Evolutionary conservation across 2,113 vertebrate genomes (phyloP).

Genomic region (Helogale parvula): DNA sequence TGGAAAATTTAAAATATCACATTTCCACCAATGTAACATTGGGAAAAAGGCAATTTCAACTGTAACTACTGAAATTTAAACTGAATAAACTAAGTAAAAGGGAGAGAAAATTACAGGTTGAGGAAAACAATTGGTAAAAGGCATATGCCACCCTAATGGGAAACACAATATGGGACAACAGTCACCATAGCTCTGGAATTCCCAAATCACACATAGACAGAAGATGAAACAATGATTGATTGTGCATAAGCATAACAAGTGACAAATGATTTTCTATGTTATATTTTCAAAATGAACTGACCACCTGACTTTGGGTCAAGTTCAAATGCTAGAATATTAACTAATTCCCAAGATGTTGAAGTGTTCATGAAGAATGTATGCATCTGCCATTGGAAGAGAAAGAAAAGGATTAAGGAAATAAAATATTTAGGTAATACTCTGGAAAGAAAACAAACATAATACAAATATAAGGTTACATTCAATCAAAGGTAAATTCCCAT

Average conservation of each 20-base stretch:
- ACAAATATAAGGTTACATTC: slow-evolving; percentile 51
- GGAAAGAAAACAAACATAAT: slow-evolving; percentile 53
- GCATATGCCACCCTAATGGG: slow-evolving; percentile 42
- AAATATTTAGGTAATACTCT: slow-evolving; percentile 26
- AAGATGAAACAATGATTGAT: not conserved
- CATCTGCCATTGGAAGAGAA: slow-evolving; percentile 52
- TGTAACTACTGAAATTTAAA: not conserved
- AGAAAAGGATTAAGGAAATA: slow-evolving; percentile 68
- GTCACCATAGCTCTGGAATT: not conserved
- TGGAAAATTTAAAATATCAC: slow-evolving; percentile 43
- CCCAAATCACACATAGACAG: slow-evolving; percentile 6
- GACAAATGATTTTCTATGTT: slow-evolving; percentile 44
- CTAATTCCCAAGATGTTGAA: slow-evolving; percentile 14
- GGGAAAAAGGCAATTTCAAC: slow-evolving; percentile 62
- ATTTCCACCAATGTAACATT: slow-evolving; percentile 2
- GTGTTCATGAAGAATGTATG: slow-evolving; percentile 37
- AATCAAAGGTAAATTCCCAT: slow-evolving; percentile 61
- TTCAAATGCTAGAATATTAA: not conserved
- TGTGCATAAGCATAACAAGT: not conserved
- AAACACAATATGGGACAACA: slow-evolving; percentile 6
- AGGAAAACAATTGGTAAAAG: slow-evolving; percentile 70
- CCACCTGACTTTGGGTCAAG: slow-evolving; percentile 63
- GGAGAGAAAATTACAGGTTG: slow-evolving; percentile 59
- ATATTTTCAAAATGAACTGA: not conserved
- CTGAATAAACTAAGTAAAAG: not conserved